These are phyloP conservation scores for Cyclophora albipunctata DNA, from an alignment of 2,888 invertebrate species.

Conservation along the genomic window DNA sequence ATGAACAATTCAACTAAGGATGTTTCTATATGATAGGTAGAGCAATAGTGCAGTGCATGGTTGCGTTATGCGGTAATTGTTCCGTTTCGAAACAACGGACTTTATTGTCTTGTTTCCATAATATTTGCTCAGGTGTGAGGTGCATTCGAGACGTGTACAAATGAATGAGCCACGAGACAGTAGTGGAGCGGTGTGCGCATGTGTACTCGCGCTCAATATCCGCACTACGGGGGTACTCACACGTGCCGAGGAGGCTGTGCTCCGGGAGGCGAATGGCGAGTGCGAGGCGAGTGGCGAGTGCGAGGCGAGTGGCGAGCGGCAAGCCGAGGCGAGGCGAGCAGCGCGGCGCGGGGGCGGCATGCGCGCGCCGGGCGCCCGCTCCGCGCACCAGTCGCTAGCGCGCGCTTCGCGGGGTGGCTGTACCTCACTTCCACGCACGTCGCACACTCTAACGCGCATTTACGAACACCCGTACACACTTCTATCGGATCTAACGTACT, in stretches of 20 bases:
- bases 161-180: constrained; percentile 54
- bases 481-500: no score
- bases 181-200: constrained; percentile 49
- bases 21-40: neutral
- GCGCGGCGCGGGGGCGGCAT: constrained; percentile 35
- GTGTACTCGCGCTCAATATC: constrained; percentile 68
- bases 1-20: no score
- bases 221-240: constrained; percentile 52
- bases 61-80: constrained; percentile 25
- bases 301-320: constrained; percentile 10
- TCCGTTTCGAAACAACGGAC: constrained; percentile 46
- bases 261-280: constrained; percentile 40
- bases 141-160: constrained; percentile 38
- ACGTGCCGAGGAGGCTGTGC: constrained; percentile 36
- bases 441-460: constrained; percentile 32
- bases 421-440: constrained; percentile 27
- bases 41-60: constrained; percentile 2
- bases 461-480: constrained; percentile 30
- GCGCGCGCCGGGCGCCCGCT: constrained; percentile 34
- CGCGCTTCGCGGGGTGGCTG: constrained; percentile 50
- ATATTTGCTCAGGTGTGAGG: constrained; percentile 70
- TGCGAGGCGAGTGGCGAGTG: constrained; percentile 5
- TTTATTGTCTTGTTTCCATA: constrained; percentile 53
- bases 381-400: constrained; percentile 58
- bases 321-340: constrained; percentile 26